Evolutionary conservation across 2,888 invertebrate species (phyloP).

Genomic region (Alentia gelatinosa): DNA sequence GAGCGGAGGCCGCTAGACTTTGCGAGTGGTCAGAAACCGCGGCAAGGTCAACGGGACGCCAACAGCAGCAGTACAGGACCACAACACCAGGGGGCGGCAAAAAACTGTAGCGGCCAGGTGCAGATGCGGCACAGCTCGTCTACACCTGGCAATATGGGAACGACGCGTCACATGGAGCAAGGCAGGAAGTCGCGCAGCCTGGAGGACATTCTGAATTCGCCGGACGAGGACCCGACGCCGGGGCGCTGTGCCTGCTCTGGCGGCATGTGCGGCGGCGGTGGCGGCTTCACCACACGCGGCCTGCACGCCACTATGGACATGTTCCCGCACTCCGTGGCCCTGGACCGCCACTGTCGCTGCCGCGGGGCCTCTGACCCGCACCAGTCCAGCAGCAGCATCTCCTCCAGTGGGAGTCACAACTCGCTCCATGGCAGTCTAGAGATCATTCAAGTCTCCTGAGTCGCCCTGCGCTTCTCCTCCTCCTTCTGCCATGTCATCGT

Average conservation of each 20-base stretch:
- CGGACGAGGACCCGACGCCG: conserved; percentile 66
- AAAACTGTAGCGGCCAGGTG: conserved; percentile 24
- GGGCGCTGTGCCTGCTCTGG: not conserved
- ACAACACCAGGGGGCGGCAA: conserved; percentile 56
- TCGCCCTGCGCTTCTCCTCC: not conserved
- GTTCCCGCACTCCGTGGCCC: conserved; percentile 69
- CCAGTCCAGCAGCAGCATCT: conserved; percentile 78
- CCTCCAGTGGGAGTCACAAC: conserved; percentile 78
- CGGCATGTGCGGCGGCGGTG: not conserved
- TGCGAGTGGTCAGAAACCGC: conserved; percentile 60
- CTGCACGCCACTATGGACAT: conserved; percentile 68
- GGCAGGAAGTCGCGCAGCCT: conserved; percentile 78
- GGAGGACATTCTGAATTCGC: conserved; percentile 77
- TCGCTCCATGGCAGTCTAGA: conserved; percentile 78
- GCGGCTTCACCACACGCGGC: not conserved
- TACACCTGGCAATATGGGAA: conserved; percentile 46
- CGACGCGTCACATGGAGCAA: conserved; percentile 59
- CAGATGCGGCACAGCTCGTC: conserved; percentile 19
- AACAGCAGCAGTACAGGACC: conserved; percentile 71
- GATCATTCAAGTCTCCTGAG: conserved; percentile 78
- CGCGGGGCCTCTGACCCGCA: conserved; percentile 71
- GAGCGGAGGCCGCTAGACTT: conserved; percentile 69
- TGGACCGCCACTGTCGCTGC: conserved; percentile 71
- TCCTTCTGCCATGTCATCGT: not conserved
- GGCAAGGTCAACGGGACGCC: conserved; percentile 36